Conservation (phyloP, 2,113 vertebrate species). For the Peromyscus maniculatus region DNA sequence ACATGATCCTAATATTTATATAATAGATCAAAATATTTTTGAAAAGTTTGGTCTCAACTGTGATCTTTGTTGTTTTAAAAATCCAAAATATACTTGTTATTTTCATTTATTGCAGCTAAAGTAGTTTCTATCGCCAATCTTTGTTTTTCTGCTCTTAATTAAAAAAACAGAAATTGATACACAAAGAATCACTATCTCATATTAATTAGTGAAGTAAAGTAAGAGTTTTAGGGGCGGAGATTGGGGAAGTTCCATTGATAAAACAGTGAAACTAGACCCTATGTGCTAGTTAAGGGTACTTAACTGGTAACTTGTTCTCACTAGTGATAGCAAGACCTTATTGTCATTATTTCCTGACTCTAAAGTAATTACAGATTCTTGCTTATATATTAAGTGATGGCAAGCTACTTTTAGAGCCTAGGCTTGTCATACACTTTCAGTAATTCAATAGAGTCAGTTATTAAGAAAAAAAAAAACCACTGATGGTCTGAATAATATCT, state of each 20-base stretch:
- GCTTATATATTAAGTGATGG: background rate
- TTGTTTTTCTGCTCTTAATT: constrained; percentile 25
- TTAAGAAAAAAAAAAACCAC: constrained; percentile 40
- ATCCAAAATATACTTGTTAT: constrained; percentile 52
- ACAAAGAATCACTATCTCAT: constrained; percentile 48
- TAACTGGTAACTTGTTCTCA: background rate
- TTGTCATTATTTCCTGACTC: constrained; percentile 2
- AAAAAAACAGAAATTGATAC: constrained; percentile 41
- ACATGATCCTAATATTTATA: constrained; percentile 67
- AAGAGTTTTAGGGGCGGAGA: background rate
- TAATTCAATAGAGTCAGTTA: constrained; percentile 21
- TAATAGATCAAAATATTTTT: constrained; percentile 69
- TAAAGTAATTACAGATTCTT: constrained; percentile 18
- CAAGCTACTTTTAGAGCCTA: constrained; percentile 46
- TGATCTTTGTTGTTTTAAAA: constrained; percentile 70
- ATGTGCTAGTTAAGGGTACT: background rate
- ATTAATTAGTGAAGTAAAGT: constrained; percentile 27
- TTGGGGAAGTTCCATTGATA: background rate
- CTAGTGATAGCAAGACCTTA: background rate
- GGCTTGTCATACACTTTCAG: background rate
- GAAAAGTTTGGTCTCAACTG: constrained; percentile 53
- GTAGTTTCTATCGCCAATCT: background rate
- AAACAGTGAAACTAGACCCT: background rate
- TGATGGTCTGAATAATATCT: constrained; percentile 50
- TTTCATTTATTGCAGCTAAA: constrained; percentile 69